A percentile compares a stretch with the other conserved stretches of the same genome.
Conservation (phyloP, 23 tunicate species). For the Clavelina lepadiformis region DNA sequence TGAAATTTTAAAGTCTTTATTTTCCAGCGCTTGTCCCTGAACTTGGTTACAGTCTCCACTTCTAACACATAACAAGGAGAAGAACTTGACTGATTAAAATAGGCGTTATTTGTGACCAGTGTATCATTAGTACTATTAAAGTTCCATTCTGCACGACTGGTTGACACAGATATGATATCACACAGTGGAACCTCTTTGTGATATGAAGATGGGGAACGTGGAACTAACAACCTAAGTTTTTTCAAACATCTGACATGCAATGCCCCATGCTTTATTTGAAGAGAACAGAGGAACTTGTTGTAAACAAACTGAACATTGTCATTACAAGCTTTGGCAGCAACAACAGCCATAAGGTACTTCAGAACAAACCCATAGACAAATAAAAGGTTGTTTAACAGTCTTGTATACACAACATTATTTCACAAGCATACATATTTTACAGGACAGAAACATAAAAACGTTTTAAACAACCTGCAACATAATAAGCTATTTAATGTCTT, state of each 20-base stretch:
- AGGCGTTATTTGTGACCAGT: neutral
- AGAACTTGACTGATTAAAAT: conserved; percentile 2
- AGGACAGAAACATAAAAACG: too few relatives aligned
- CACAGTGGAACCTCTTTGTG: conserved; percentile 19
- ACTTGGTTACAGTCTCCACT: conserved; percentile 19
- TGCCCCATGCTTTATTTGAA: conserved; percentile 20
- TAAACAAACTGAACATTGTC: conserved; percentile 25
- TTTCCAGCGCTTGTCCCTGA: conserved; percentile 40
- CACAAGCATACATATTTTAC: too few relatives aligned
- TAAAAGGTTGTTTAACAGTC: too few relatives aligned
- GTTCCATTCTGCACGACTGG: conserved; percentile 2
- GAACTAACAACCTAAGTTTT: conserved; percentile 16
- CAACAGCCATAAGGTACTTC: too few relatives aligned
- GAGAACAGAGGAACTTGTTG: conserved; percentile 10
- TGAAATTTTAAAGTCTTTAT: conserved; percentile 33
- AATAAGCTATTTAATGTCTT: too few relatives aligned
- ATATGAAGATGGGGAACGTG: conserved; percentile 5
- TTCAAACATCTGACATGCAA: conserved; percentile 20
- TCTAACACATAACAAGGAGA: conserved; percentile 13
- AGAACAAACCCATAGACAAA: too few relatives aligned
- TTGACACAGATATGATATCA: conserved; percentile 27
- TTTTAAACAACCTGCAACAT: too few relatives aligned
- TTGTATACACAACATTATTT: too few relatives aligned
- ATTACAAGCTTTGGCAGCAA: too few relatives aligned
- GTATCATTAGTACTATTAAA: conserved; percentile 10